phyloP scores from a whole-genome alignment of 1,140 invertebrate genomes.

The Pemphigus obesinymphae region DNA sequence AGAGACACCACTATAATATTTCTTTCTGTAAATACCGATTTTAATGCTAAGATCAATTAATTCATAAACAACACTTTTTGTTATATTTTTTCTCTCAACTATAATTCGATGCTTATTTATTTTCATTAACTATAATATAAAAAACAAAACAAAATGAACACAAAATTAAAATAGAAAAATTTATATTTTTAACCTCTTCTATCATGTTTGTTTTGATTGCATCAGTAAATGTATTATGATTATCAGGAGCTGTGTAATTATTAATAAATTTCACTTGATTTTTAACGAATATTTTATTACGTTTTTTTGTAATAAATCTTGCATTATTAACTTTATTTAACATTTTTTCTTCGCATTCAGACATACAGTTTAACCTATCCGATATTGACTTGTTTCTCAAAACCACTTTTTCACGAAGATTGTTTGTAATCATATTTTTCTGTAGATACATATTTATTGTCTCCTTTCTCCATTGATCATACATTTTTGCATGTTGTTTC shows the following conservation, averaged over 20 bases:
- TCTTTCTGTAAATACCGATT: background rate
- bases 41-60: background rate
- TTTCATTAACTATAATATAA: background rate
- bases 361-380: background rate
- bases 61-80: background rate
- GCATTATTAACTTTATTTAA: background rate
- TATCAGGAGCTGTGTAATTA: no score
- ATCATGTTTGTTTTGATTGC: background rate
- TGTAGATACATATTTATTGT: background rate
- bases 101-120: background rate
- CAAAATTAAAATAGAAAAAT: background rate
- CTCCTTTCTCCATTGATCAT: slow-evolving; percentile 2
- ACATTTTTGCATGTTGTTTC: background rate
- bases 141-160: background rate
- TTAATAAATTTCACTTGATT: background rate
- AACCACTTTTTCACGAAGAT: background rate
- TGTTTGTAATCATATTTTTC: background rate
- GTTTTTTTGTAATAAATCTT: background rate
- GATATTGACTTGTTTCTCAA: background rate
- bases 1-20: background rate
- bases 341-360: background rate
- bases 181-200: background rate
- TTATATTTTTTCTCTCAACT: no score
- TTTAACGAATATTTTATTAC: background rate
- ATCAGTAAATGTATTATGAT: background rate